Percentiles rank a stretch among this genome's conserved stretches.
Conservation (phyloP, 37 sponge, comb jelly and placozoan species). For the Amphimedon queenslandica region DNA sequence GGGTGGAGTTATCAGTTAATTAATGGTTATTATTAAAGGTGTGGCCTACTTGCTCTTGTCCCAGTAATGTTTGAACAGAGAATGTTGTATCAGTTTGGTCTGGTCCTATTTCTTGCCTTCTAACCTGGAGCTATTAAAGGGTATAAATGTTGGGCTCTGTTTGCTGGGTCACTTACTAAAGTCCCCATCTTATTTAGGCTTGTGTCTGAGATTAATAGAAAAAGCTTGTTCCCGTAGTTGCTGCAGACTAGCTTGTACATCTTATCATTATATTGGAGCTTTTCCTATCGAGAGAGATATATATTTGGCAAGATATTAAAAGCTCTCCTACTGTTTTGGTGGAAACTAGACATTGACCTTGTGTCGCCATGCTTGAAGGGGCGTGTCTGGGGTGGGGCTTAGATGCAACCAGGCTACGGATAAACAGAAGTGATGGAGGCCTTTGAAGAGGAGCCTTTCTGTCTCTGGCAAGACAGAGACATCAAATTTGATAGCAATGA, state of each 20-base stretch:
- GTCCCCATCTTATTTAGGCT: background rate
- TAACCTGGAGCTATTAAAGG: background rate
- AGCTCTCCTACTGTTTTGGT: too few species aligned
- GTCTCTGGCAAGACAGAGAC: conserved; percentile 82
- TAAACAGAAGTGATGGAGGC: background rate
- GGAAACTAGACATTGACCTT: too few species aligned
- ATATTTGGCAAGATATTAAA: too few species aligned
- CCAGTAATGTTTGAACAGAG: background rate
- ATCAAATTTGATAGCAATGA: conserved; percentile 52
- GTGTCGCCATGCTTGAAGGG: too few species aligned
- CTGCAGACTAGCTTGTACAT: background rate
- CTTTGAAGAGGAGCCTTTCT: background rate
- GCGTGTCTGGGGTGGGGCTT: too few species aligned
- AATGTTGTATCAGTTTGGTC: background rate
- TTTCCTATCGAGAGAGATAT: too few species aligned
- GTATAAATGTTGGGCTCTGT: too few species aligned
- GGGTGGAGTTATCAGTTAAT: background rate
- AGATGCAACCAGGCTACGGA: background rate
- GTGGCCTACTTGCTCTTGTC: background rate
- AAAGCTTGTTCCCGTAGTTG: background rate
- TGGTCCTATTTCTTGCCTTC: background rate
- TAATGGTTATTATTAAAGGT: background rate
- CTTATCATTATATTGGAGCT: background rate
- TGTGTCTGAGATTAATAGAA: background rate
- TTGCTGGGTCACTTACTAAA: background rate